Conservation (phyloP, 2,797 vertebrate species). For the Leptatherina wallacei region DNA sequence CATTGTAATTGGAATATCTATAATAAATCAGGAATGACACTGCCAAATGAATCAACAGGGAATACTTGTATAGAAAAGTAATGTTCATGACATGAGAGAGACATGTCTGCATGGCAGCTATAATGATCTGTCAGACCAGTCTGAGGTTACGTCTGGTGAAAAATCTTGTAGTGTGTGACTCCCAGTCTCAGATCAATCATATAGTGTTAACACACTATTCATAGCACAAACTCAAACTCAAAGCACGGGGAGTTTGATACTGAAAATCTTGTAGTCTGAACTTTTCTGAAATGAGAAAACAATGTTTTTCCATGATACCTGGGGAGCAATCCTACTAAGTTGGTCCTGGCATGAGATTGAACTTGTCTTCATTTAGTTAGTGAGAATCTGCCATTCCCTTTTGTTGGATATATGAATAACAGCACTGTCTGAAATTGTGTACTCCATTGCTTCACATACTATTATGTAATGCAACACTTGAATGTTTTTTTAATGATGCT, state of each 20-base stretch:
- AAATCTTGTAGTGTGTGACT: not conserved
- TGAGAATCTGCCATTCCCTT: not conserved
- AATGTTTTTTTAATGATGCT: not conserved
- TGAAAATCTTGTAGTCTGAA: not conserved
- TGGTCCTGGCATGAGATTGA: not conserved
- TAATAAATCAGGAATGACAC: too few species aligned
- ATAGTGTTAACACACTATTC: not conserved
- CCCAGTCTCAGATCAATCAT: not conserved
- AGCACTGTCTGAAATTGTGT: not conserved
- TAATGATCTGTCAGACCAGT: too few species aligned
- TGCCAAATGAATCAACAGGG: not conserved
- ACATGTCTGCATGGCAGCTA: not conserved
- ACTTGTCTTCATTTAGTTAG: not conserved
- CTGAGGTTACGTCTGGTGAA: not conserved
- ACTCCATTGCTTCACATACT: not conserved
- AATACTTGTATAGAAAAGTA: too few species aligned
- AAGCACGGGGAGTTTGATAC: not conserved
- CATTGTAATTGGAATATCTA: not conserved
- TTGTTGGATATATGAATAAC: not conserved
- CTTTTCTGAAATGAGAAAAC: too few species aligned
- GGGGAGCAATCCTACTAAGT: not conserved
- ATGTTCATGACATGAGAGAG: too few species aligned
- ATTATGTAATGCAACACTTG: not conserved
- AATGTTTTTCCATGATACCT: too few species aligned
- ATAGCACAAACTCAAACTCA: too few species aligned